A percentile compares a stretch with the other conserved stretches of the same genome.
Conservation (phyloP, 2,113 vertebrate species). For the Sapayoa aenigma region DNA sequence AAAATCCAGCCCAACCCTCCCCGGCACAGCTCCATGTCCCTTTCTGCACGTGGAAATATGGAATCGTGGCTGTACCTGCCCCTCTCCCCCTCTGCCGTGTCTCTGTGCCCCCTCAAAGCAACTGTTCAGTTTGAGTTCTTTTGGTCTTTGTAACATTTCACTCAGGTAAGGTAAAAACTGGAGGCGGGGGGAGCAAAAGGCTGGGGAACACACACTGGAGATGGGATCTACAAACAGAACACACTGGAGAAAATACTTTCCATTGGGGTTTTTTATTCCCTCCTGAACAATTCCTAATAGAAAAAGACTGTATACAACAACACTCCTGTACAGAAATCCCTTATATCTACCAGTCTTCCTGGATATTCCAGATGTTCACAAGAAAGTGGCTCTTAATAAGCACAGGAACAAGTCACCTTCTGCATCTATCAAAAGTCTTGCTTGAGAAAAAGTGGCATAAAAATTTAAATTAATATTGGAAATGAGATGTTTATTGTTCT, state of each 20-base stretch:
- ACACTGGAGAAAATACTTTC: neutral
- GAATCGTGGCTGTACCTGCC: too few relatives aligned
- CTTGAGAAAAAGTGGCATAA: neutral
- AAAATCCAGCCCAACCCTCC: rapidly evolving
- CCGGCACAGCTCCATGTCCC: neutral
- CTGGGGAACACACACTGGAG: too few relatives aligned
- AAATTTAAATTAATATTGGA: neutral
- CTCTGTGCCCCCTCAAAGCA: too few relatives aligned
- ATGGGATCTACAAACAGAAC: neutral
- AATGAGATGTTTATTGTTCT: neutral
- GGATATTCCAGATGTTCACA: neutral
- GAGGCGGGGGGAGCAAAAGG: neutral
- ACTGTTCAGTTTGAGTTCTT: neutral
- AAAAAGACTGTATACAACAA: neutral
- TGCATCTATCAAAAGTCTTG: neutral
- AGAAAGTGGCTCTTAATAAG: neutral
- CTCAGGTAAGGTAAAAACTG: neutral
- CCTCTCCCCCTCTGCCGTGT: neutral
- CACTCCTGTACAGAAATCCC: neutral
- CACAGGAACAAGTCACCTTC: neutral
- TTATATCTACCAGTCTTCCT: neutral
- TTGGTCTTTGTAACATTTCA: neutral
- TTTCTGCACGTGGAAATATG: neutral
- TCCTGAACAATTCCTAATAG: neutral
- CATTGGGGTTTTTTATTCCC: neutral